phyloP scores from a whole-genome alignment of 2,888 invertebrate genomes.

The Drosophila helvetica region DNA sequence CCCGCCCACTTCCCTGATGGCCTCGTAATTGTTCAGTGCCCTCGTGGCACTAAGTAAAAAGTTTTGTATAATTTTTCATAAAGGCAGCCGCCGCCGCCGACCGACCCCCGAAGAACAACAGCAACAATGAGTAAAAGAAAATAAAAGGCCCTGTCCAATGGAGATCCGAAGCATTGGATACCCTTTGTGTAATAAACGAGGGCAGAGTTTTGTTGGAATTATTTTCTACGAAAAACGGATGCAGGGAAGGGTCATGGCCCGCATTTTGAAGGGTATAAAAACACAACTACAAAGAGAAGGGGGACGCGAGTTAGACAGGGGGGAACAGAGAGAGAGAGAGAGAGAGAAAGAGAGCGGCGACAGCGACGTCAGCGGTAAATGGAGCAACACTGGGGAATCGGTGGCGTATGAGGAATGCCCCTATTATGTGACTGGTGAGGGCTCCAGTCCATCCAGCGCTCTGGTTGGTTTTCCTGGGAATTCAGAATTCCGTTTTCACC shows the following conservation, averaged over 20 bases:
- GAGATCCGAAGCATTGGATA: not conserved
- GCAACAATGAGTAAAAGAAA: slow-evolving; percentile 22
- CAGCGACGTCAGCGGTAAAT: slow-evolving; percentile 39
- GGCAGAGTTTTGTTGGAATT: not conserved
- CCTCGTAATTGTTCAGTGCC: slow-evolving; percentile 66
- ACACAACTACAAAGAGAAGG: slow-evolving; percentile 33
- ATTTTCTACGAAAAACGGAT: not conserved
- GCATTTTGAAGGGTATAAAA: slow-evolving; percentile 37
- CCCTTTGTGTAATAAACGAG: not conserved
- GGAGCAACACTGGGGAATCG: slow-evolving; percentile 60
- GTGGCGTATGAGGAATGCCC: slow-evolving; percentile 63
- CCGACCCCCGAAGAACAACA: slow-evolving; percentile 12
- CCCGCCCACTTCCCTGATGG: slow-evolving; percentile 28
- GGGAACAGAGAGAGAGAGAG: not conserved
- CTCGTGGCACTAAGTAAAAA: slow-evolving; percentile 69
- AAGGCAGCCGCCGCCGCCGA: slow-evolving; percentile 33
- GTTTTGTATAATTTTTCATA: slow-evolving; percentile 75
- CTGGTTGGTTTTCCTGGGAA: slow-evolving; percentile 4
- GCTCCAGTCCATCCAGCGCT: not conserved
- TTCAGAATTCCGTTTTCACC: slow-evolving; percentile 14
- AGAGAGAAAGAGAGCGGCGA: slow-evolving; percentile 15
- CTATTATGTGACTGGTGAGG: slow-evolving; percentile 47
- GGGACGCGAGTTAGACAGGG: not conserved
- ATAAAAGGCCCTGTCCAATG: not conserved
- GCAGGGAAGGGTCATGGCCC: not conserved